These are phyloP conservation scores for Passer domesticus DNA, from an alignment of 2,113 vertebrate genomes.

Conservation along the genomic window DNA sequence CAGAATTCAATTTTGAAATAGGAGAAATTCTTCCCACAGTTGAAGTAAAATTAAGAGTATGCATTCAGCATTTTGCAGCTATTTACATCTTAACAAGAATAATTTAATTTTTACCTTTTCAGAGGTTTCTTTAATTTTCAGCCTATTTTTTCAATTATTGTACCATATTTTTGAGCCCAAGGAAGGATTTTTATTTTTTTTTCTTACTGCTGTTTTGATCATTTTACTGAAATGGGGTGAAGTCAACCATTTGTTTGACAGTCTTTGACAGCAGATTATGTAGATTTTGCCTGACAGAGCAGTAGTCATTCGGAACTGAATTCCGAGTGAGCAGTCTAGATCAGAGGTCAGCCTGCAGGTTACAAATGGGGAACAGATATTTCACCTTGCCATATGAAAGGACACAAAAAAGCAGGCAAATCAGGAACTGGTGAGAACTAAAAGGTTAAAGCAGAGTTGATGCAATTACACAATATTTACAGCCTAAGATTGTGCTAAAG, in stretches of 20 bases:
- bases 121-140: neutral
- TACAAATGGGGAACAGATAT: conserved; percentile 57
- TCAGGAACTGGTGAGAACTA: conserved; percentile 35
- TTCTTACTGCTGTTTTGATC: conserved; percentile 66
- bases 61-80: neutral
- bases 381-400: conserved; percentile 57
- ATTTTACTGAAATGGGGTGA: conserved; percentile 69
- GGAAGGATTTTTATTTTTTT: neutral
- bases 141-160: neutral
- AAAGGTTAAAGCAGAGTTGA: conserved; percentile 65
- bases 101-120: conserved; percentile 3
- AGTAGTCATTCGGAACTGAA: conserved; percentile 62
- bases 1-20: neutral
- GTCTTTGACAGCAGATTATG: conserved; percentile 75
- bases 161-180: neutral
- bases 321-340: conserved; percentile 58
- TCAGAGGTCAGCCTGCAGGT: conserved; percentile 59
- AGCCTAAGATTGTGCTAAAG: conserved; percentile 54
- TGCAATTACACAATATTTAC: conserved; percentile 72
- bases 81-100: neutral
- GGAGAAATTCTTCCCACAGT: neutral
- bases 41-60: neutral
- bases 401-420: conserved; percentile 38
- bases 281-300: conserved; percentile 69
- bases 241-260: conserved; percentile 77